Evolutionary conservation across 30 jellyfish, hydroid and myxozoan species (phyloP).

Genomic region (Nemopilema nomurai): DNA sequence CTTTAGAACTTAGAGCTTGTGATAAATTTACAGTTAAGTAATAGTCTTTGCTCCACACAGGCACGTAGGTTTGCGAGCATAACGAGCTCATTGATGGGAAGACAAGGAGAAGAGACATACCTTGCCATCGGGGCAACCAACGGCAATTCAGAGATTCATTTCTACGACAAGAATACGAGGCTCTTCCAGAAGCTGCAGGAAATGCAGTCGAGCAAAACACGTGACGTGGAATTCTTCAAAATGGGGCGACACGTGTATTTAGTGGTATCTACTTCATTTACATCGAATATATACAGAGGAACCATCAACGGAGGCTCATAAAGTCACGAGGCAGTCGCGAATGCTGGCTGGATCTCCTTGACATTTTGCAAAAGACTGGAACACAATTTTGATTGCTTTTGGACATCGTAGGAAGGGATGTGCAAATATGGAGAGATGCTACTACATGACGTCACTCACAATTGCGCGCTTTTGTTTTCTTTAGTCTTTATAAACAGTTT

Average conservation of each 20-base stretch:
- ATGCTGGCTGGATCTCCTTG: not conserved
- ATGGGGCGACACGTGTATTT: conserved; percentile 77
- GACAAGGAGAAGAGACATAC: conserved; percentile 67
- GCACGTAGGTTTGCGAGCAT: conserved; percentile 89
- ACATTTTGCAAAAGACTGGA: not conserved
- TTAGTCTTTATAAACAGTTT: no score
- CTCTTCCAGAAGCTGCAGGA: conserved; percentile 82
- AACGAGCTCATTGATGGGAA: conserved; percentile 59
- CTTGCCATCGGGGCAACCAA: conserved; percentile 79
- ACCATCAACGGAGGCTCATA: conserved; percentile 1
- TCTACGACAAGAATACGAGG: conserved; percentile 33
- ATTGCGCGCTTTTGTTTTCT: no score
- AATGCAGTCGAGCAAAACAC: conserved; percentile 79
- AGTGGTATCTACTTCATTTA: conserved; percentile 85
- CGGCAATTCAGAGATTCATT: conserved; percentile 76
- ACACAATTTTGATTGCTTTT: no score
- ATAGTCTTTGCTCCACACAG: conserved; percentile 38
- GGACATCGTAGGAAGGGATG: not conserved
- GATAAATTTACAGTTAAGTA: no score
- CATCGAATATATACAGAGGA: conserved; percentile 89
- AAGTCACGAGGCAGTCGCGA: not conserved
- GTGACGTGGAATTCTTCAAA: conserved; percentile 90
- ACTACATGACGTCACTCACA: not conserved
- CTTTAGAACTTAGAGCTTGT: no score
- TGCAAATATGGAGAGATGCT: not conserved